A percentile compares a stretch with the other conserved stretches of the same genome.
These are phyloP conservation scores for Tiliqua scincoides DNA, from an alignment of 2,113 vertebrate genomes.

Conservation along the genomic window DNA sequence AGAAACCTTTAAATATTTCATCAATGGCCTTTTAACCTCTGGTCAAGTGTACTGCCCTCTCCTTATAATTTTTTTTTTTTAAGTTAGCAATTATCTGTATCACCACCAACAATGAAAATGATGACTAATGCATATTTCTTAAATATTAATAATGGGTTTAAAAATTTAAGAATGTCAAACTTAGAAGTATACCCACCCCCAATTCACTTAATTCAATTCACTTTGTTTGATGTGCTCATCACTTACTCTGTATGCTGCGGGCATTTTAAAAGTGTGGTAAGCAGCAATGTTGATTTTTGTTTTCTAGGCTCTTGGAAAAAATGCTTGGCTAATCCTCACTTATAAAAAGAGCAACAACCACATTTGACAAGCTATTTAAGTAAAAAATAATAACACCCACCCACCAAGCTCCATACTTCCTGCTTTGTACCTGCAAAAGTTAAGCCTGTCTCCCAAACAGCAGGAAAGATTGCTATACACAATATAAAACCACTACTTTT, in stretches of 20 bases:
- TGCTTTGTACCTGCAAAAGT: conserved; percentile 18
- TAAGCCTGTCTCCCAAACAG: conserved; percentile 35
- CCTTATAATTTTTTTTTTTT: neutral
- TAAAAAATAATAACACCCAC: neutral
- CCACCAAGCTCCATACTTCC: neutral
- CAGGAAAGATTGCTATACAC: conserved; percentile 20
- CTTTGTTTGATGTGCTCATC: neutral
- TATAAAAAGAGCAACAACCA: neutral
- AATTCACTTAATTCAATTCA: neutral
- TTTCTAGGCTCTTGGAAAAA: neutral
- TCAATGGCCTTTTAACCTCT: neutral
- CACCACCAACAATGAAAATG: conserved; percentile 7
- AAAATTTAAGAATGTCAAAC: no score
- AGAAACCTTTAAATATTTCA: conserved; percentile 5
- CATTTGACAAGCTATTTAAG: neutral
- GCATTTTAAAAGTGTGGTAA: neutral
- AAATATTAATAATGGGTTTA: neutral
- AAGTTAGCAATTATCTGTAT: conserved; percentile 1
- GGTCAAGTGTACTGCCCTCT: neutral
- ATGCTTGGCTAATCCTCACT: neutral
- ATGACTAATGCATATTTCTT: neutral
- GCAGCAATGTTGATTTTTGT: neutral
- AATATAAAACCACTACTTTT: conserved; percentile 32
- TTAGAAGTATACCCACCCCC: neutral
- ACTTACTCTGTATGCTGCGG: neutral